Evolutionary conservation across 2,797 vertebrate genomes (phyloP).

Genomic region (Otolemur crassicaudatus): DNA sequence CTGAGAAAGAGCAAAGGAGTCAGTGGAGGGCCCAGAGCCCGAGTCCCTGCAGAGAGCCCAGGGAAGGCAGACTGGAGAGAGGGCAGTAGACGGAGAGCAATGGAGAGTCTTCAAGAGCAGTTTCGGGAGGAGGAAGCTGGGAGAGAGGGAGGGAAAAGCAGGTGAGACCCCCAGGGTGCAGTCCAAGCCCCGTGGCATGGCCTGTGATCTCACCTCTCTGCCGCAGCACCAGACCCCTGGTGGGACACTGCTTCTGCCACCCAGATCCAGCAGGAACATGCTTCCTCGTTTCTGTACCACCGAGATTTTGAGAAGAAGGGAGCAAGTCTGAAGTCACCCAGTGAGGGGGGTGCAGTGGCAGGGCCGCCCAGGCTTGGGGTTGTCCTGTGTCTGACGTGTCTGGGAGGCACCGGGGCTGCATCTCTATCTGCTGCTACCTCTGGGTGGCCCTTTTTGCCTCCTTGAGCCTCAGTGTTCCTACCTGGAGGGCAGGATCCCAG

Average conservation of each 20-base stretch:
- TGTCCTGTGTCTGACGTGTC: accelerated
- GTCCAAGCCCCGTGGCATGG: accelerated
- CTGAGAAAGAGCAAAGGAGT: neutral
- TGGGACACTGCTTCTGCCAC: neutral
- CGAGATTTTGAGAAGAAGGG: neutral
- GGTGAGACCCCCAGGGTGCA: too few species aligned
- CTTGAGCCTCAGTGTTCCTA: accelerated
- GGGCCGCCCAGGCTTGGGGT: accelerated
- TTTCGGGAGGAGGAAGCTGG: neutral
- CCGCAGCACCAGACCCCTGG: neutral
- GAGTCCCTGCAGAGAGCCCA: neutral
- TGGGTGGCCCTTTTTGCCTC: too few species aligned
- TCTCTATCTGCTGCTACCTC: accelerated
- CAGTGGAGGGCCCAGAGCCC: accelerated
- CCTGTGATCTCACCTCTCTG: neutral
- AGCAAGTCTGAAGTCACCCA: neutral
- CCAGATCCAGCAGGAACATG: neutral
- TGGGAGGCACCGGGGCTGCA: accelerated
- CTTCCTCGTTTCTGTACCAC: neutral
- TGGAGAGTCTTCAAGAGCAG: neutral
- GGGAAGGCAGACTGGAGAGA: neutral
- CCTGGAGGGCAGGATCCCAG: neutral
- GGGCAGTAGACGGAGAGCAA: neutral
- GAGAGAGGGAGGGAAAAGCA: accelerated
- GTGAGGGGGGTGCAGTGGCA: neutral